phyloP scores from a whole-genome alignment of 1,140 invertebrate species.

The Maniola jurtina region DNA sequence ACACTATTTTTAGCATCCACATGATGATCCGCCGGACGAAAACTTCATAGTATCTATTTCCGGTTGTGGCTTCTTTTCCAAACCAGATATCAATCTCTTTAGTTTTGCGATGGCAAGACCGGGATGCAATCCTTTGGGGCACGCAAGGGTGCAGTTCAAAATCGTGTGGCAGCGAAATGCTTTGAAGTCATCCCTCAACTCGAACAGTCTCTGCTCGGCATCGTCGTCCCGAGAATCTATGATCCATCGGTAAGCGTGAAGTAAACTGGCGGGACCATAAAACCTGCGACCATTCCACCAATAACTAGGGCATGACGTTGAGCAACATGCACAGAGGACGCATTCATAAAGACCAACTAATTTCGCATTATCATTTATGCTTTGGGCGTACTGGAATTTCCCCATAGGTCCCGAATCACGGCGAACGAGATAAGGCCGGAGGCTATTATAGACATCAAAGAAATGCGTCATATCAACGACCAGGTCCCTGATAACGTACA shows the following conservation, averaged over 20 bases:
- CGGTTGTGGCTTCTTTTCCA: slow-evolving; percentile 86
- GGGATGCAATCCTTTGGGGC: slow-evolving; percentile 94
- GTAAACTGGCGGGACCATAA: slow-evolving; percentile 57
- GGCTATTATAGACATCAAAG: slow-evolving; percentile 90
- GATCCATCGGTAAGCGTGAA: slow-evolving; percentile 83
- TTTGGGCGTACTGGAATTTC: slow-evolving; percentile 83
- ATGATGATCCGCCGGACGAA: slow-evolving; percentile 32
- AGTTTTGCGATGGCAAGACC: slow-evolving; percentile 95
- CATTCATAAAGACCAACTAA: slow-evolving; percentile 90
- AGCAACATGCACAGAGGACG: slow-evolving; percentile 93
- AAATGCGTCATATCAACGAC: slow-evolving; percentile 94
- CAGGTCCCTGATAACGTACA: slow-evolving; percentile 95
- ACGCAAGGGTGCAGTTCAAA: slow-evolving; percentile 88
- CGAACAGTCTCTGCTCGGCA: slow-evolving; percentile 81
- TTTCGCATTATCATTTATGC: slow-evolving; percentile 83
- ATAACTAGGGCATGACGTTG: slow-evolving; percentile 91
- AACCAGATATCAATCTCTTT: slow-evolving; percentile 92
- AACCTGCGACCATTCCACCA: slow-evolving; percentile 87
- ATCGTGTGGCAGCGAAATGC: slow-evolving; percentile 90
- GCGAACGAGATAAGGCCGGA: slow-evolving; percentile 92
- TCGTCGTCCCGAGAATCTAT: slow-evolving; percentile 88
- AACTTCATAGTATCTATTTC: slow-evolving; percentile 80
- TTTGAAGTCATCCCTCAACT: slow-evolving; percentile 85
- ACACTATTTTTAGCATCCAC: slow-evolving; percentile 7
- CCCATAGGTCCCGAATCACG: slow-evolving; percentile 79